These are phyloP conservation scores for Lithophane socia DNA, from an alignment of 2,888 invertebrate genomes.

Conservation along the genomic window DNA sequence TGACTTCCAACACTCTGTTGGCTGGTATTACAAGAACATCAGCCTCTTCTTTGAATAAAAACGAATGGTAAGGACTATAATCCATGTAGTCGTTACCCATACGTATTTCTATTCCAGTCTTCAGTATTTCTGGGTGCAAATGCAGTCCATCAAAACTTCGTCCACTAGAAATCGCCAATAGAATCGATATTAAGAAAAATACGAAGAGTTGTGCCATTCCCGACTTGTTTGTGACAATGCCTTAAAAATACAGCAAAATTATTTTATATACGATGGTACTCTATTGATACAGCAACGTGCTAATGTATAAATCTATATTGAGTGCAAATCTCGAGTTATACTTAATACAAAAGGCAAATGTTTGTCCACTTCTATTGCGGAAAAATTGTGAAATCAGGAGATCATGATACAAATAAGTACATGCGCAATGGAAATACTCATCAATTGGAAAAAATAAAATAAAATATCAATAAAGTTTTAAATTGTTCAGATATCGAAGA, in stretches of 20 bases:
- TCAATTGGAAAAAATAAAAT: slow-evolving; percentile 9
- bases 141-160: slow-evolving; percentile 73
- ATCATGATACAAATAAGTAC: slow-evolving; percentile 3
- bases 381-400: slow-evolving; percentile 36
- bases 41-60: slow-evolving; percentile 52
- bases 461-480: slow-evolving; percentile 2
- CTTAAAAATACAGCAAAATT: slow-evolving; percentile 42
- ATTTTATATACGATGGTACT: slow-evolving; percentile 62
- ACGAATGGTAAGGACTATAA: slow-evolving; percentile 74
- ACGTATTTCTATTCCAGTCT: slow-evolving; percentile 72
- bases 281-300: slow-evolving; percentile 47
- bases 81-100: slow-evolving; percentile 82
- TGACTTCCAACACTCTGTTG: slow-evolving; percentile 23
- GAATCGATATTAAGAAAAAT: slow-evolving; percentile 68
- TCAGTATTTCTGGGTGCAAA: slow-evolving; percentile 80
- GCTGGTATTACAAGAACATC: slow-evolving; percentile 50
- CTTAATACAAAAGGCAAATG: slow-evolving; percentile 48
- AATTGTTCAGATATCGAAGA: background rate
- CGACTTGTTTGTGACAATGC: slow-evolving; percentile 53
- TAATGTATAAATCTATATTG: slow-evolving; percentile 46
- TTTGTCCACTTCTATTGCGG: slow-evolving; percentile 38
- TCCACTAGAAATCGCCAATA: slow-evolving; percentile 67
- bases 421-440: slow-evolving; percentile 2
- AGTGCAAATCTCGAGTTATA: slow-evolving; percentile 37
- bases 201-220: slow-evolving; percentile 76